Evolutionary conservation across 2,888 invertebrate genomes (phyloP).

Genomic region (Thysanoteuthis rhombus): DNA sequence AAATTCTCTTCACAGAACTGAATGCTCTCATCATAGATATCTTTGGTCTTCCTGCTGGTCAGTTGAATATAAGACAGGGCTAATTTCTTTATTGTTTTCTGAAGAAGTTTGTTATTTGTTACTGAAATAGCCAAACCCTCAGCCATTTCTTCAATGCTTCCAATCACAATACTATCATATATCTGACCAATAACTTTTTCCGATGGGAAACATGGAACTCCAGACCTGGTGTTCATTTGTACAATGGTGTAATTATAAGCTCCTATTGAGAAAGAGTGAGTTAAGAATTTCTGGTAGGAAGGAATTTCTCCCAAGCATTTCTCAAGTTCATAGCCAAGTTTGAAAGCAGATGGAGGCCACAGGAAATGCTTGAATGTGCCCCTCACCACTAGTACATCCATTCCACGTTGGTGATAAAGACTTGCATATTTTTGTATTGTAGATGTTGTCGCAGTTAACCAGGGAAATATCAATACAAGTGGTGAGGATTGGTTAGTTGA

Average conservation of each 20-base stretch:
- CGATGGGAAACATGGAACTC: slow-evolving; percentile 33
- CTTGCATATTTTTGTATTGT: slow-evolving; percentile 44
- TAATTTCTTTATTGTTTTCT: background rate
- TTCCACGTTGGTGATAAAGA: slow-evolving; percentile 45
- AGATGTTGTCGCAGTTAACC: slow-evolving; percentile 45
- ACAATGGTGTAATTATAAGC: slow-evolving; percentile 47
- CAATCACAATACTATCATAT: slow-evolving; percentile 51
- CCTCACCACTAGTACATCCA: slow-evolving; percentile 45
- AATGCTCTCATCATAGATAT: slow-evolving; percentile 43
- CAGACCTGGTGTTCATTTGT: slow-evolving; percentile 31
- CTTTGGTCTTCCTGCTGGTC: slow-evolving; percentile 43
- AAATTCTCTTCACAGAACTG: slow-evolving; percentile 41
- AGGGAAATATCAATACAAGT: slow-evolving; percentile 39
- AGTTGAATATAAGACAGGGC: slow-evolving; percentile 41
- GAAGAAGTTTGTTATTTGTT: slow-evolving; percentile 35
- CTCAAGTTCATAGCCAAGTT: slow-evolving; percentile 38
- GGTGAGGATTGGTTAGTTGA: background rate
- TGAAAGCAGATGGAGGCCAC: slow-evolving; percentile 42
- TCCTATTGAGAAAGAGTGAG: slow-evolving; percentile 51
- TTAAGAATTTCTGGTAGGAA: slow-evolving; percentile 37
- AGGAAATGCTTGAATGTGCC: slow-evolving; percentile 44
- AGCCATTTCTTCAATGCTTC: slow-evolving; percentile 47
- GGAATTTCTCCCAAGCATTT: slow-evolving; percentile 2
- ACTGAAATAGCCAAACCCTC: slow-evolving; percentile 40
- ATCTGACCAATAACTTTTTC: slow-evolving; percentile 44